Evolutionary conservation across 2,888 invertebrate genomes (phyloP).

Genomic region (Dinocampus coccinellae): DNA sequence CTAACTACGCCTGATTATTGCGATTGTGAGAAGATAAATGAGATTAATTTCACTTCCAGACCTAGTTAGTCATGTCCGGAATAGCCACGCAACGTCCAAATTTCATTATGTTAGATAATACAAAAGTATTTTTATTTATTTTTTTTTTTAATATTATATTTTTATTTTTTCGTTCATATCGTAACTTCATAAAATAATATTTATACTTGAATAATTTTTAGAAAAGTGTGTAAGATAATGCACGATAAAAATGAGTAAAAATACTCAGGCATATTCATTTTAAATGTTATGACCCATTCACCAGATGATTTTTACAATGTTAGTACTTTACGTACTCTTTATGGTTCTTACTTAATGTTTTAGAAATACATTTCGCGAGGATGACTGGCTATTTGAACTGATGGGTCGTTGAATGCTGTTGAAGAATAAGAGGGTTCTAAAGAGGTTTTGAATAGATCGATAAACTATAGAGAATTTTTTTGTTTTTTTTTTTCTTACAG

Average conservation of each 20-base stretch:
- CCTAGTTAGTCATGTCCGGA: conserved; percentile 31
- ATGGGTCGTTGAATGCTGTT: conserved; percentile 58
- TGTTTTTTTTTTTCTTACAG: too few species aligned
- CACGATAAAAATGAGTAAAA: too few species aligned
- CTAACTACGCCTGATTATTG: conserved; percentile 59
- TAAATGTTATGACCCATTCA: conserved; percentile 7
- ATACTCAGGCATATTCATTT: background rate
- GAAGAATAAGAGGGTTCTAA: conserved; percentile 56
- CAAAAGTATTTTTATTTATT: background rate
- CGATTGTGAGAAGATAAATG: conserved; percentile 55
- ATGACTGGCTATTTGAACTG: conserved; percentile 57
- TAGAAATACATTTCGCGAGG: conserved; percentile 58
- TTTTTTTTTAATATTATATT: too few species aligned
- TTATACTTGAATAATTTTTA: too few species aligned
- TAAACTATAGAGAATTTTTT: background rate
- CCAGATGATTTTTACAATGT: conserved; percentile 8
- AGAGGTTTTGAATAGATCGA: conserved; percentile 29
- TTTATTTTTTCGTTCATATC: too few species aligned
- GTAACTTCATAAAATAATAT: too few species aligned
- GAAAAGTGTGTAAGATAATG: too few species aligned
- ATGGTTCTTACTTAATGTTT: conserved; percentile 33
- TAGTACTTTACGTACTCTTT: conserved; percentile 18
- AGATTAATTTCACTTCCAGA: conserved; percentile 51
- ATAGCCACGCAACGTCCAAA: conserved; percentile 22
- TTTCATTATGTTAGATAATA: conserved; percentile 12